Conservation (phyloP, 2,797 vertebrate species). For the Diplodus sargus region DNA sequence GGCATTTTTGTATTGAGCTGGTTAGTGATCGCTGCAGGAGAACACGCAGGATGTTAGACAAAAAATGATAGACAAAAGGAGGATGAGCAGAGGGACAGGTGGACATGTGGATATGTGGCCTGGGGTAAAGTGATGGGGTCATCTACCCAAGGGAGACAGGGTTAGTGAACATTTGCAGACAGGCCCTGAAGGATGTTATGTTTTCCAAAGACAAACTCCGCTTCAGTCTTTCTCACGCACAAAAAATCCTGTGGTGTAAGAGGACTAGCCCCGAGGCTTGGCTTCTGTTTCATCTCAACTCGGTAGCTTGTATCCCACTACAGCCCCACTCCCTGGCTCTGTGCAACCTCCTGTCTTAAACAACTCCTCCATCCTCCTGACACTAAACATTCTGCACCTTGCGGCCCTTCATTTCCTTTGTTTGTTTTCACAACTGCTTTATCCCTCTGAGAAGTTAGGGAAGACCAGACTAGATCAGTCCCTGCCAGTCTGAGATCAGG, state of each 20-base stretch:
- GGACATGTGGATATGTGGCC: conserved; percentile 49
- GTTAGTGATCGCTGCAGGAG: conserved; percentile 6
- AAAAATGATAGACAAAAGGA: conserved; percentile 26
- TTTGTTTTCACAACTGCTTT: conserved; percentile 22
- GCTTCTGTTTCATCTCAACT: conserved; percentile 57
- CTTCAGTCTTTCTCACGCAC: conserved; percentile 44
- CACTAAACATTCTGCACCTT: conserved; percentile 39
- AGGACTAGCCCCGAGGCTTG: conserved; percentile 52
- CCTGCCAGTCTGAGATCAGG: conserved; percentile 16
- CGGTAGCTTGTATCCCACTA: conserved; percentile 49
- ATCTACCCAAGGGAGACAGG: conserved; percentile 39
- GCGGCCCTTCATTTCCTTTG: conserved; percentile 6
- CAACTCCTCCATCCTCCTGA: conserved; percentile 20
- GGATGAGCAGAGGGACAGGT: conserved; percentile 55
- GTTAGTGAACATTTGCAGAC: conserved; percentile 58
- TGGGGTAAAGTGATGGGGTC: conserved; percentile 46
- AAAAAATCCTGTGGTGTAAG: conserved; percentile 15
- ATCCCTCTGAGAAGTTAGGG: conserved; percentile 1
- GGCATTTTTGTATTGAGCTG: conserved; percentile 16
- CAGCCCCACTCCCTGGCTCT: conserved; percentile 1
- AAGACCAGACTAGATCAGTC: conserved; percentile 22
- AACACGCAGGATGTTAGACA: background rate
- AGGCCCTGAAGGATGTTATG: conserved; percentile 53
- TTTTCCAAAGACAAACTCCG: conserved; percentile 52
- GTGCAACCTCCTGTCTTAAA: conserved; percentile 23